Evolutionary conservation across 2,888 invertebrate genomes (phyloP).

Genomic region (Cataglyphis altisquamis): DNA sequence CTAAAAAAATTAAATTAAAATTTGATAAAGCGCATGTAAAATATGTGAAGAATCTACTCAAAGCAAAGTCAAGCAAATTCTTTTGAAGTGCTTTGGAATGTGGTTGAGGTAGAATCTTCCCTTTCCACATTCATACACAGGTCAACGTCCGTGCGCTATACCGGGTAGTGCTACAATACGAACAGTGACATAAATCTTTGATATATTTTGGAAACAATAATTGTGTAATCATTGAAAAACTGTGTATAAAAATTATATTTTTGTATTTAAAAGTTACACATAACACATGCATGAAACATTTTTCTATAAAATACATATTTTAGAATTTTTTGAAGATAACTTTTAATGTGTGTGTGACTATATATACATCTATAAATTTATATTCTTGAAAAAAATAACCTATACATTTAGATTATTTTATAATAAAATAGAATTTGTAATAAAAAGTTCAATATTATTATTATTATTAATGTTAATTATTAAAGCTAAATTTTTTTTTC

Average conservation of each 20-base stretch:
- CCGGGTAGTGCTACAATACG: conserved; percentile 69
- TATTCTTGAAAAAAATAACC: conserved; percentile 4
- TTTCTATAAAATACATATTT: not conserved
- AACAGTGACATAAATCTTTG: conserved; percentile 42
- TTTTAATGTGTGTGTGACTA: not conserved
- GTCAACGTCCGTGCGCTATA: conserved; percentile 73
- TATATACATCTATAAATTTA: not conserved
- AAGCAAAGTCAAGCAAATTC: conserved; percentile 70
- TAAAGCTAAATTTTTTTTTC: conserved; percentile 27
- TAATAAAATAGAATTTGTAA: conserved; percentile 22
- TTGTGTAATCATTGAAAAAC: conserved; percentile 1
- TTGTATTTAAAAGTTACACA: not conserved
- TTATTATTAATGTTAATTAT: not conserved
- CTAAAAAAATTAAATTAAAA: not conserved
- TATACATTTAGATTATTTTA: not conserved
- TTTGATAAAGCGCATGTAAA: conserved; percentile 36
- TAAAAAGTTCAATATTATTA: conserved; percentile 25
- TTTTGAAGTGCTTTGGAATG: conserved; percentile 75
- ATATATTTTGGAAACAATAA: conserved; percentile 31
- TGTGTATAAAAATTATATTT: conserved; percentile 1
- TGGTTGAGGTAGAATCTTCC: conserved; percentile 76
- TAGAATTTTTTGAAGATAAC: not conserved
- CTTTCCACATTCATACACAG: conserved; percentile 65
- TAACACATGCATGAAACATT: not conserved
- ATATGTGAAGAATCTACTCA: conserved; percentile 61